Conservation (phyloP, 2,113 vertebrate genomes). For the Rousettus leschenaultii region DNA sequence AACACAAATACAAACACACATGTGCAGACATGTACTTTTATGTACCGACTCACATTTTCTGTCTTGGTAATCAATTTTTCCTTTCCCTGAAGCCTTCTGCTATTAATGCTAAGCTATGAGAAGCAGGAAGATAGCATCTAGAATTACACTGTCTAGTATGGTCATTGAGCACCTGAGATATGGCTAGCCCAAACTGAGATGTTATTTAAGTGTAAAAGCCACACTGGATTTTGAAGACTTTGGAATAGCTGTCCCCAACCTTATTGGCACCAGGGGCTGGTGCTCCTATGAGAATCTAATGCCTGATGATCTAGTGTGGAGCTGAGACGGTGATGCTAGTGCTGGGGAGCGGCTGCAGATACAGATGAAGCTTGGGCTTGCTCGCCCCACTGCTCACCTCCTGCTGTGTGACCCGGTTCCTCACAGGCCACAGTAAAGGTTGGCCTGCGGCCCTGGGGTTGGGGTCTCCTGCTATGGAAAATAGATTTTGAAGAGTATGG, state of each 20-base stretch:
- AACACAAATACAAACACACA: not conserved
- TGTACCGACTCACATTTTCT: not conserved
- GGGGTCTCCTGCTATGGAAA: not conserved
- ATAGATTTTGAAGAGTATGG: not conserved
- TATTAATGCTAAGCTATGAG: not conserved
- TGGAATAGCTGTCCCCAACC: too few relatives aligned
- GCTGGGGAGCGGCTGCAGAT: too few relatives aligned
- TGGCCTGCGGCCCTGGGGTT: too few relatives aligned
- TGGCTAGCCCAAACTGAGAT: not conserved
- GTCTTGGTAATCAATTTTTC: not conserved
- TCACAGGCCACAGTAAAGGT: too few relatives aligned
- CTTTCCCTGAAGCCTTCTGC: not conserved
- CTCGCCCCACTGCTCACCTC: too few relatives aligned
- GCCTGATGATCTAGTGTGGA: too few relatives aligned
- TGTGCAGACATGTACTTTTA: not conserved
- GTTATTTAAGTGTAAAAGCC: not conserved
- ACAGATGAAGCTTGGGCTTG: too few relatives aligned
- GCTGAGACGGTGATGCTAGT: too few relatives aligned
- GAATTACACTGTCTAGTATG: not conserved
- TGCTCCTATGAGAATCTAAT: too few relatives aligned
- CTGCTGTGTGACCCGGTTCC: too few relatives aligned
- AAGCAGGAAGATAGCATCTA: accelerated
- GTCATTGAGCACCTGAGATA: not conserved
- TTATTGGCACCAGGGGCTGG: too few relatives aligned
- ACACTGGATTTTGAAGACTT: not conserved